Base-by-base conservation (phyloP, 2,888 invertebrate species). In the Frankliniella fusca region DNA sequence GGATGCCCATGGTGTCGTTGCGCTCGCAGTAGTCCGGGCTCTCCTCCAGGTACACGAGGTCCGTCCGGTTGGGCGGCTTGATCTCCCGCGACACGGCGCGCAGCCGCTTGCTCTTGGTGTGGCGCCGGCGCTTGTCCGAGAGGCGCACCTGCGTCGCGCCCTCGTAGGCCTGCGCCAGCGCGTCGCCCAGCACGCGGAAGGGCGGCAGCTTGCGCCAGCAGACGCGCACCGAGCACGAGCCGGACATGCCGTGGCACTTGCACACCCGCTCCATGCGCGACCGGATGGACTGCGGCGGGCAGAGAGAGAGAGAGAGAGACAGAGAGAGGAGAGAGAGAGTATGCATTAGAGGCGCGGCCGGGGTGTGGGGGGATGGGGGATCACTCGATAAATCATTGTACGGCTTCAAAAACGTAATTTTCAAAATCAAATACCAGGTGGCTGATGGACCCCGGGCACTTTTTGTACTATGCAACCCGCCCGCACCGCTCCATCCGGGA, bases 221-320 rank as follows among this genome's bases (percentile, higher is more conserved):
- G 11, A 97, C 95, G 81, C 95, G 91, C 84, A 96, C 93, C 79
- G 95, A 95, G 88, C 97, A 97, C 5, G 96, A 96, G 0, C 96
- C 97, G 0, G 96, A 96, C 90, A 97, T 96, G 48, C 97, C 97
- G 88, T 97, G 97, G 86, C 97, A 97, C 88, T 97, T 97, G 90
- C 97, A 97, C 28, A 95, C 93, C 79, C 95, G 91, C 87, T 95
- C 94, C 94, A 96, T 95, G 83, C 93, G 91, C 38, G 93, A 92
- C 82, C 93, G 91, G 49, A 94, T 92, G 23, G 92, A 92, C 92
- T 92, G 84, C 38, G 85, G 84, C 80, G 23, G 10, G 70, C 82
- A 83, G 50, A 82, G 23, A 54, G 61, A 11, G 18, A n/a, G 61
- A 11, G 61, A n/a, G n/a, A n/a, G 3, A 38, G 38, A 38, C 38